phyloP scores from a whole-genome alignment of 37 sponge, comb jelly and placozoan species.

The Geodia barretti region DNA sequence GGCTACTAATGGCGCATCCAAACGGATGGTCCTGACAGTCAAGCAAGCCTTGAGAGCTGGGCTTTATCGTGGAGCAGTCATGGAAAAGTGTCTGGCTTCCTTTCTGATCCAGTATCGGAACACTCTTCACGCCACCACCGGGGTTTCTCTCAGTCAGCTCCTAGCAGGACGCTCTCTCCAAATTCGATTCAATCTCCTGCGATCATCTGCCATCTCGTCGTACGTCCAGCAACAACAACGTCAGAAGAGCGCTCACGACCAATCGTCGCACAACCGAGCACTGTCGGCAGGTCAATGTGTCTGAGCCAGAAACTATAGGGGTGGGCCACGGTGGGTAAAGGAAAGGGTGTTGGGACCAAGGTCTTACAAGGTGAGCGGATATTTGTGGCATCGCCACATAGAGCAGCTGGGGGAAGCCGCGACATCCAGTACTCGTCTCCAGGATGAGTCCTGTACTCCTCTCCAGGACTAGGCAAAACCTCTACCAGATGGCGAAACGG shows the following conservation, averaged over 20 bases:
- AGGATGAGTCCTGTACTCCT: no score
- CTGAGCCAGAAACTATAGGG: background rate
- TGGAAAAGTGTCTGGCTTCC: background rate
- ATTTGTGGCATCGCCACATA: no score
- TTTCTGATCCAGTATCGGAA: background rate
- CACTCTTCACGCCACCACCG: background rate
- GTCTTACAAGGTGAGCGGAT: no score
- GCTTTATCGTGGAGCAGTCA: background rate
- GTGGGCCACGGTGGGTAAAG: background rate
- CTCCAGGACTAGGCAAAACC: no score
- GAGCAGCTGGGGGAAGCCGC: no score
- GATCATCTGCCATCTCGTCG: background rate
- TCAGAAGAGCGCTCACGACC: background rate
- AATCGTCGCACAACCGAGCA: background rate
- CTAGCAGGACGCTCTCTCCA: background rate
- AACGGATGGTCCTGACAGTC: background rate
- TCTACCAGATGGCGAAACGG: no score
- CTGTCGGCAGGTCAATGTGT: background rate
- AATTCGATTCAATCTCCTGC: background rate
- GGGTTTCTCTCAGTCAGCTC: background rate
- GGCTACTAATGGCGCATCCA: background rate
- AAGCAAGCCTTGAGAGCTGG: background rate
- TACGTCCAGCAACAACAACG: background rate
- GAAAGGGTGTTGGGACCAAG: no score
- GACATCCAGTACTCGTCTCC: no score